Percentiles rank a stretch among this genome's conserved stretches.
phyloP scores from a whole-genome alignment of 2,113 vertebrate genomes.

The Albula glossodonta region DNA sequence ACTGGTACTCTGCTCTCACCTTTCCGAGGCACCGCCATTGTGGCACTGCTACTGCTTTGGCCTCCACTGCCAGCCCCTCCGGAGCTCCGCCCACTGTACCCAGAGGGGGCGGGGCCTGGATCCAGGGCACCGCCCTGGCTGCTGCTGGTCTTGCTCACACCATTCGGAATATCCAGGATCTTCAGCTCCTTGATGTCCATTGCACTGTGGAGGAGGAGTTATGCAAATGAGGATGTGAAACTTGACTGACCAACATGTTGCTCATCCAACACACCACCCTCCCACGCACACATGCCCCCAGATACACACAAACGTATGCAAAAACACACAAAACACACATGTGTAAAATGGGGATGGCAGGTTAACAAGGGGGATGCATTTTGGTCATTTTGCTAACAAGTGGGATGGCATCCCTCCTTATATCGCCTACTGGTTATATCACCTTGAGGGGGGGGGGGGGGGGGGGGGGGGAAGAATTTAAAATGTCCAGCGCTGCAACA shows the following conservation, averaged over 20 bases:
- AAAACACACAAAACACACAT: no score
- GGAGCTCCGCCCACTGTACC: slow-evolving; percentile 38
- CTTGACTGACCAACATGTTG: neutral
- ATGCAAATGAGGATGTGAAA: neutral
- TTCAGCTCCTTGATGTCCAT: slow-evolving; percentile 96
- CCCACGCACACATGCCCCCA: no score
- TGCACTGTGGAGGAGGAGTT: slow-evolving; percentile 70
- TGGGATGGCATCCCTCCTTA: no score
- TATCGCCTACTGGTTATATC: no score
- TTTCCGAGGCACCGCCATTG: slow-evolving; percentile 81
- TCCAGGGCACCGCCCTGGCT: slow-evolving; percentile 40
- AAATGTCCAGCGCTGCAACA: neutral
- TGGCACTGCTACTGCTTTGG: slow-evolving; percentile 63
- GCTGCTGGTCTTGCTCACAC: slow-evolving; percentile 52
- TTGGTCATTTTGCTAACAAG: no score
- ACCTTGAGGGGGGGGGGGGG: no score
- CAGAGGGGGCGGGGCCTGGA: slow-evolving; percentile 54
- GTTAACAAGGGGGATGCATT: no score
- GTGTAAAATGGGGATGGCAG: no score
- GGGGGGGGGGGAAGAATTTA: neutral
- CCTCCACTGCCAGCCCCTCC: slow-evolving; percentile 29
- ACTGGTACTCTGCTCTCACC: slow-evolving; percentile 61
- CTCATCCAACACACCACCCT: no score
- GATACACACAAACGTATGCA: no score
- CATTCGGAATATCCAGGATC: slow-evolving; percentile 82